These are phyloP conservation scores for Siniperca undulata DNA, from an alignment of 2,797 vertebrate species.

Conservation along the genomic window DNA sequence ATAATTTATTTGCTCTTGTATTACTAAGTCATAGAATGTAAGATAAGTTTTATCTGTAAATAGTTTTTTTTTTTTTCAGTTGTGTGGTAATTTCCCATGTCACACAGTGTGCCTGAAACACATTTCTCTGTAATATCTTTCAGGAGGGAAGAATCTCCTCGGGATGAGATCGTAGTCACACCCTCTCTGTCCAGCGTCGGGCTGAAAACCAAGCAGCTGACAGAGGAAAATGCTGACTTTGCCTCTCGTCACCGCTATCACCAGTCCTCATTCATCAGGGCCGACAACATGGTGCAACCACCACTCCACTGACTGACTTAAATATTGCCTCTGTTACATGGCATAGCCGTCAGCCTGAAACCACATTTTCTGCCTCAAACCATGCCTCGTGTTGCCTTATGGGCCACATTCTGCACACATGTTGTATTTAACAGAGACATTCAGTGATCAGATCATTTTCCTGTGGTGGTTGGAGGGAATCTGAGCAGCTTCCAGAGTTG, in stretches of 20 bases:
- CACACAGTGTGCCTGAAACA: background rate
- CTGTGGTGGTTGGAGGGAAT: background rate
- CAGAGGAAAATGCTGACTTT: slow-evolving; percentile 95
- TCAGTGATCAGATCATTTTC: slow-evolving; percentile 21
- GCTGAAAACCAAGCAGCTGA: slow-evolving; percentile 94
- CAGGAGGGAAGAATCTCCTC: slow-evolving; percentile 82
- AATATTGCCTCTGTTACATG: background rate
- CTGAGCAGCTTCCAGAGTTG: slow-evolving; percentile 17
- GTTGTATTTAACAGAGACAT: slow-evolving; percentile 13
- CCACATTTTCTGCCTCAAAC: slow-evolving; percentile 48
- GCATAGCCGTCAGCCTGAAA: slow-evolving; percentile 27
- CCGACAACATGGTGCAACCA: slow-evolving; percentile 81
- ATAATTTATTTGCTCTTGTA: background rate
- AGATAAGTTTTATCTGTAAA: background rate
- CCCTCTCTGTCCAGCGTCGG: slow-evolving; percentile 89
- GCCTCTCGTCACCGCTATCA: slow-evolving; percentile 93
- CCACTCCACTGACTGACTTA: slow-evolving; percentile 74
- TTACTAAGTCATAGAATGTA: background rate
- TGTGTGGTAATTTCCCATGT: background rate
- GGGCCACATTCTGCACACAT: slow-evolving; percentile 7
- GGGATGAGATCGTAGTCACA: slow-evolving; percentile 91
- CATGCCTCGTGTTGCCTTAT: background rate
- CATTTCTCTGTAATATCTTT: slow-evolving; percentile 18
- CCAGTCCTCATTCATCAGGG: slow-evolving; percentile 88
- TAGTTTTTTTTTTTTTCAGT: background rate